Evolutionary conservation across 1,140 invertebrate species (phyloP), one percentile per base, ranked within the genome.

Genomic region (Proctacanthus coquilletti): DNA sequence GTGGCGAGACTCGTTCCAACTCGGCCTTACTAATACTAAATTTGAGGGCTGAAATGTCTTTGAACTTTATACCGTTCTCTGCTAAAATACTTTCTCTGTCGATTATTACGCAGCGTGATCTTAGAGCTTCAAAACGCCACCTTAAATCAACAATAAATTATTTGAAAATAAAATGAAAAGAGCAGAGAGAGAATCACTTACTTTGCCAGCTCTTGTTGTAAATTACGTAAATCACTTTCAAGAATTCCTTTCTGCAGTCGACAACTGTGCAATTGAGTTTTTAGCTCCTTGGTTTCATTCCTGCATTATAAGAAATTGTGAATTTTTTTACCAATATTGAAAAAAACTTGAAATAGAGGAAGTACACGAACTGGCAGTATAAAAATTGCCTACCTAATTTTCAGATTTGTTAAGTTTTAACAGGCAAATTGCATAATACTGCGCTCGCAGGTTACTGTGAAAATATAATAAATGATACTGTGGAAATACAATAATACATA

Each of bases 41-140:
- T 19, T 45, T 35, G 11, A 4, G n/a, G 15, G 15, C n/a, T 11
- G 6, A n/a, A 19, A 31, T 5, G 19, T 8, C 39, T 37, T 56
- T 55, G 6, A 53, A 59, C n/a, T 23, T 14, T 11, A 60, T 56
- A 21, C 49, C 49, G 33, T 60, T 45, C 30, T 60, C 53, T 6
- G 41, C 46, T n/a, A 60, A 39, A 14, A 59, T 31, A 42, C 51
- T 52, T 38, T 60, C 56, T 11, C 56, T 47, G 39, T 60, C 50
- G 15, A 59, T 52, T 2, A 60, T 36, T 21, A 60, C 49, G 37
- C 56, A 60, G n/a, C 56, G 52, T 1, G 48, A 54, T 38, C 56
- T 60, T 5, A 60, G 36, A 0, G 56, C 50, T 38, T 60, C 56
- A 40, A 60, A 60, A n/a, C 56, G 49, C 56, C 56, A 60, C 10